Conservation (phyloP, 1,140 invertebrate genomes). For the Manduca sexta region DNA sequence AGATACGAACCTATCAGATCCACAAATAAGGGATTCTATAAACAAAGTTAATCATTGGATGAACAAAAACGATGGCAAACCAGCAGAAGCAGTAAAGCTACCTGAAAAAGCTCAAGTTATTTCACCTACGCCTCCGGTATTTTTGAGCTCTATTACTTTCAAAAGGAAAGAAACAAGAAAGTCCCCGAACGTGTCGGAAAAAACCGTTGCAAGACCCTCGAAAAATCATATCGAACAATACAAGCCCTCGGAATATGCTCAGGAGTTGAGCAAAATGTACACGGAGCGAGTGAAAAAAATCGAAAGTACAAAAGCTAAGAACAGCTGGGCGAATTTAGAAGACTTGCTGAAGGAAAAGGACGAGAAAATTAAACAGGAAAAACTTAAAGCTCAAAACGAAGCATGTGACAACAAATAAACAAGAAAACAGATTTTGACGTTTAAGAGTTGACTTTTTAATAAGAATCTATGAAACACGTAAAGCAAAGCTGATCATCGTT, state of each 20-base stretch:
- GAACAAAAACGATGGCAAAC: slow-evolving; percentile 7
- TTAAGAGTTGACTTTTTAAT: no score
- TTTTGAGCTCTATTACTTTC: slow-evolving; percentile 33
- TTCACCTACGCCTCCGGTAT: slow-evolving; percentile 7
- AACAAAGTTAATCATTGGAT: slow-evolving; percentile 49
- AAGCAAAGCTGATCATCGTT: no score
- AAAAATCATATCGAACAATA: slow-evolving; percentile 5
- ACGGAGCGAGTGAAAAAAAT: slow-evolving; percentile 18
- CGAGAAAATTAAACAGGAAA: slow-evolving; percentile 7
- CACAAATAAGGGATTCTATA: slow-evolving; percentile 28
- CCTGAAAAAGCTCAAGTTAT: no score
- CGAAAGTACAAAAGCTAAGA: slow-evolving; percentile 1
- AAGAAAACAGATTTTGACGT: no score
- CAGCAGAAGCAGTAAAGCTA: slow-evolving; percentile 12
- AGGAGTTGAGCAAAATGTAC: slow-evolving; percentile 32
- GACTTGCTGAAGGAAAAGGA: slow-evolving; percentile 31
- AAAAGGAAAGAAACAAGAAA: slow-evolving; percentile 31
- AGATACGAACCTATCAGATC: background rate
- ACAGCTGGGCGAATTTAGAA: slow-evolving; percentile 26
- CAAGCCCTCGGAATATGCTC: slow-evolving; percentile 32
- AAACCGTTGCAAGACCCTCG: background rate
- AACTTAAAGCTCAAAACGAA: background rate
- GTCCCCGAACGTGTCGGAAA: slow-evolving; percentile 5
- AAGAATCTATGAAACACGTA: no score
- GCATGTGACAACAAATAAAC: no score